phyloP scores from a whole-genome alignment of 1,140 invertebrate genomes.

The Heliconius himera region DNA sequence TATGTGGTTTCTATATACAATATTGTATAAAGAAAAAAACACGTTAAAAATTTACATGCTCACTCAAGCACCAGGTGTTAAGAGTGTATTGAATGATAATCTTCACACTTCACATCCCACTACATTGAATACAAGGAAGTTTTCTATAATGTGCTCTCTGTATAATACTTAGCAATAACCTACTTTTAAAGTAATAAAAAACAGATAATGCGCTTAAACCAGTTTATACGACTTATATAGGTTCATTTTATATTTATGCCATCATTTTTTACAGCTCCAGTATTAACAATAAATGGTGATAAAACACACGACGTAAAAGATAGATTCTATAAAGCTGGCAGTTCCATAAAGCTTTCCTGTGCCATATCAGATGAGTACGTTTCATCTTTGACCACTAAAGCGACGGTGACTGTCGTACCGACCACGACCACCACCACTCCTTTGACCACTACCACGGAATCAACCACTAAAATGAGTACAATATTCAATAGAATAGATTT shows the following conservation, averaged over 20 bases:
- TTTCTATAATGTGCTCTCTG: not conserved
- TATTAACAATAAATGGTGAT: conserved; percentile 86
- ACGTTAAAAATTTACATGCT: not conserved
- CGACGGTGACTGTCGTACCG: conserved; percentile 54
- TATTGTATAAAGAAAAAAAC: not conserved
- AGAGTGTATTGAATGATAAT: not conserved
- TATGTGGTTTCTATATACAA: not conserved
- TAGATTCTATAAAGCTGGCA: conserved; percentile 88
- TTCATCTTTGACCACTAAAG: conserved; percentile 58
- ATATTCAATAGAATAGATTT: conserved; percentile 77
- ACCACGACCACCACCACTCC: conserved; percentile 52
- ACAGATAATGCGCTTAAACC: conserved; percentile 18
- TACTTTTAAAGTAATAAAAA: conserved; percentile 21
- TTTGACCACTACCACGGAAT: conserved; percentile 64
- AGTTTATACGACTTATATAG: conserved; percentile 26
- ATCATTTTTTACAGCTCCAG: conserved; percentile 81
- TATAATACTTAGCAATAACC: conserved; percentile 12
- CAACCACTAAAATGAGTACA: conserved; percentile 73
- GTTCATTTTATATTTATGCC: conserved; percentile 30
- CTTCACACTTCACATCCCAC: not conserved
- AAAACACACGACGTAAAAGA: conserved; percentile 85
- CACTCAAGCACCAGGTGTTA: not conserved
- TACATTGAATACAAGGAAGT: not conserved
- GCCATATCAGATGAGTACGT: conserved; percentile 72
- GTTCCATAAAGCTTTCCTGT: conserved; percentile 87